Evolutionary conservation across 2,113 vertebrate genomes (phyloP).

Genomic region (Misgurnus mizolepis): DNA sequence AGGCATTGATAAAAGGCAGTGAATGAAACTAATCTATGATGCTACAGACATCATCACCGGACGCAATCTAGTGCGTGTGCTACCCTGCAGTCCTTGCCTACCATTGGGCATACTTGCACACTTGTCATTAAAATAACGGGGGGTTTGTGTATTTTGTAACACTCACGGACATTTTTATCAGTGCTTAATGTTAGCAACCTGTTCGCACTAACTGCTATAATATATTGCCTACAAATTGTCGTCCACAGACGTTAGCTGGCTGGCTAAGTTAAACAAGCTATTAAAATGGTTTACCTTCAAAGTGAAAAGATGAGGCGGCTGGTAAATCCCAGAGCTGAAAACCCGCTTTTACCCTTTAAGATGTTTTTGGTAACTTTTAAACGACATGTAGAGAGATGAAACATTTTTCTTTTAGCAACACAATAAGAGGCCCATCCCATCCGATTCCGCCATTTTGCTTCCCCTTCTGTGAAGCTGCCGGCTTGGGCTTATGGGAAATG

Average conservation of each 20-base stretch:
- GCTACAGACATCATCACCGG: neutral
- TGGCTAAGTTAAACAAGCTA: slow-evolving; percentile 19
- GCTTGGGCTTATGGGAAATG: slow-evolving; percentile 63
- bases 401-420: slow-evolving; percentile 57
- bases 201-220: neutral
- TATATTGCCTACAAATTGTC: neutral
- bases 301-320: neutral
- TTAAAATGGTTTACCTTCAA: slow-evolving; percentile 47
- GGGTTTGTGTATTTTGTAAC: too few species aligned
- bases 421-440: slow-evolving; percentile 67
- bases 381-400: neutral
- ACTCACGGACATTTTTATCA: neutral
- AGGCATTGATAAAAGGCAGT: neutral
- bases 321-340: neutral
- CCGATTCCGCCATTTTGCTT: slow-evolving; percentile 78
- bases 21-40: neutral
- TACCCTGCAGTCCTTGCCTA: slow-evolving; percentile 3
- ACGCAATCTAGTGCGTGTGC: neutral
- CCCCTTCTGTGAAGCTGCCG: slow-evolving; percentile 49
- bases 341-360: neutral
- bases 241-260: slow-evolving; percentile 16
- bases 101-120: neutral
- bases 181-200: neutral
- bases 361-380: neutral
- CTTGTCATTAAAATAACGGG: neutral